These are phyloP conservation scores for Tachuris rubrigastra DNA, from an alignment of 2,113 vertebrate species.

Conservation along the genomic window DNA sequence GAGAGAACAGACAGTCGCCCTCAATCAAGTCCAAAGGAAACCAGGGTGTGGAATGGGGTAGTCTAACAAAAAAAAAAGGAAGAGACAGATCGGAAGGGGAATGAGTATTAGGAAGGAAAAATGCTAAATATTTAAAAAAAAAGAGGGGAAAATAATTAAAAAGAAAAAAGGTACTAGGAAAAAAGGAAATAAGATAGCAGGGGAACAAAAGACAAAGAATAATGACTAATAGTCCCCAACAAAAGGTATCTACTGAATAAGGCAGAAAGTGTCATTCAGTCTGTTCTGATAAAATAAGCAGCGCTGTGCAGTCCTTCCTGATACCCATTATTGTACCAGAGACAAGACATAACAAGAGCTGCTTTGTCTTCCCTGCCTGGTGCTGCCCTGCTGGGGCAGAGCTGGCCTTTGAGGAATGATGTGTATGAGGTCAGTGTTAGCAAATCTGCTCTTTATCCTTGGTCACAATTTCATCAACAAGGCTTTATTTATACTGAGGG, in stretches of 20 bases:
- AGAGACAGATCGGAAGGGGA: background rate
- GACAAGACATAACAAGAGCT: conserved; percentile 44
- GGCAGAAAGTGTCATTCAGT: conserved; percentile 22
- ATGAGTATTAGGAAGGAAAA: background rate
- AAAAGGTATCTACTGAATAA: background rate
- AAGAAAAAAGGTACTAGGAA: background rate
- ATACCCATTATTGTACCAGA: conserved; percentile 20
- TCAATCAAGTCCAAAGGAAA: background rate
- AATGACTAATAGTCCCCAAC: background rate
- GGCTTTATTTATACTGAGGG: background rate
- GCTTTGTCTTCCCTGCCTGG: conserved; percentile 37
- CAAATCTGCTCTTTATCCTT: conserved; percentile 38
- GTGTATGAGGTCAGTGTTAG: conserved; percentile 19
- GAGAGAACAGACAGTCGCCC: background rate
- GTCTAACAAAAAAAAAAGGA: background rate
- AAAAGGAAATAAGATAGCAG: background rate
- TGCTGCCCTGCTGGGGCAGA: conserved; percentile 39
- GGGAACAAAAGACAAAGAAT: background rate
- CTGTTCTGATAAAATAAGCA: conserved; percentile 8
- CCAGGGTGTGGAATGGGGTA: fast-evolving
- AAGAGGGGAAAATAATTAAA: background rate
- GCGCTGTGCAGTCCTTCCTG: conserved; percentile 31
- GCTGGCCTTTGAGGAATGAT: conserved; percentile 14
- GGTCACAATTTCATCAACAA: conserved; percentile 37
- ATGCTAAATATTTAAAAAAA: background rate